A percentile compares a stretch with the other conserved stretches of the same genome.
These are phyloP conservation scores for Andrena flavipes DNA, from an alignment of 2,888 invertebrate genomes.

Conservation along the genomic window DNA sequence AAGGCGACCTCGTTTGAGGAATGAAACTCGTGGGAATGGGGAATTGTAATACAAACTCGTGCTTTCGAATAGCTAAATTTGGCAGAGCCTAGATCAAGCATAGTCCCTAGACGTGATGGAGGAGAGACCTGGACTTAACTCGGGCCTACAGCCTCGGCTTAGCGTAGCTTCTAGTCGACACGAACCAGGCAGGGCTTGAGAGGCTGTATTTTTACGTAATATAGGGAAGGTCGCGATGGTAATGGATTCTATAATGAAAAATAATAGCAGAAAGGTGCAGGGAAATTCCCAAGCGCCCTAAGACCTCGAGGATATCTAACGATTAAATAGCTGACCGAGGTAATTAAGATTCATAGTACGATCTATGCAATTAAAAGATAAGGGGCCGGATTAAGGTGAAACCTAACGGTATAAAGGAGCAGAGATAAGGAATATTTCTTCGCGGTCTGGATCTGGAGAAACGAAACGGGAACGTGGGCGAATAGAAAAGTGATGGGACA, in stretches of 20 bases:
- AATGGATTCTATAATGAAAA: slow-evolving; percentile 17
- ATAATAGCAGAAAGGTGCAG: background rate
- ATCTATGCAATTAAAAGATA: slow-evolving; percentile 58
- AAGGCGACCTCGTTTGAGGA: slow-evolving; percentile 7
- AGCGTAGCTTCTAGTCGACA: background rate
- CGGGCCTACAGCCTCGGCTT: background rate
- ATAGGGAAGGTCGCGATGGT: too few species aligned
- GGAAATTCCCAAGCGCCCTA: background rate
- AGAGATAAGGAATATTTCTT: slow-evolving; percentile 36
- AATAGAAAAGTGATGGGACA: slow-evolving; percentile 31
- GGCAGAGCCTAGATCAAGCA: slow-evolving; percentile 15
- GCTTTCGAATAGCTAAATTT: background rate
- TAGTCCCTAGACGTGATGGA: background rate
- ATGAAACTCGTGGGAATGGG: background rate
- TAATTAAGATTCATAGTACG: slow-evolving; percentile 67
- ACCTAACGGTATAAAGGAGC: background rate
- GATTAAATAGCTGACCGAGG: slow-evolving; percentile 61
- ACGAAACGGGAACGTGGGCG: background rate
- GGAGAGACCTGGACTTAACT: background rate
- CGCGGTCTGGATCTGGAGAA: background rate
- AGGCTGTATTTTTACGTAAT: background rate
- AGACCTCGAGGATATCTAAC: slow-evolving; percentile 16
- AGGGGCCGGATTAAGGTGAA: slow-evolving; percentile 42
- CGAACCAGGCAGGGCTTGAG: background rate
- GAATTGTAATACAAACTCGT: background rate